Percentiles rank a stretch among this genome's conserved stretches.
phyloP scores from a whole-genome alignment of 2,797 vertebrate species.

The Pipistrellus nathusii region DNA sequence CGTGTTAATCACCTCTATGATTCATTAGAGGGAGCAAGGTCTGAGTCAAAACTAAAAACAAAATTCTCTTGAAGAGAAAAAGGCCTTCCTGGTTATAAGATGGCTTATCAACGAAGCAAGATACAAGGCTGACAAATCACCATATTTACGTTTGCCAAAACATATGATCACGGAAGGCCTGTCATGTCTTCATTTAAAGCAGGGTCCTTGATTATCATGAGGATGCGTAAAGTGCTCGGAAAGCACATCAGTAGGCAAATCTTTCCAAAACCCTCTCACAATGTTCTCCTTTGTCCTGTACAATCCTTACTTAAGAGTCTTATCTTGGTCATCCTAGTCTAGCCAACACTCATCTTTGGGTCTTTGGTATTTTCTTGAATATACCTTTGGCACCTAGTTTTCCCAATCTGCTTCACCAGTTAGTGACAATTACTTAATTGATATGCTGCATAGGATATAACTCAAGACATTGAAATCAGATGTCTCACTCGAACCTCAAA shows the following conservation, averaged over 20 bases:
- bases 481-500: constrained; percentile 81
- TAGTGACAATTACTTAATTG: constrained; percentile 71
- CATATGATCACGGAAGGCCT: background rate
- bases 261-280: constrained; percentile 56
- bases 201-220: background rate
- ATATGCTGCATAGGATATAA: constrained; percentile 70
- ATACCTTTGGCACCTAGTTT: constrained; percentile 87
- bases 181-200: background rate
- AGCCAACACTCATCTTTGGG: constrained; percentile 85
- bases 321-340: constrained; percentile 66
- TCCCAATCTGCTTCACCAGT: constrained; percentile 64
- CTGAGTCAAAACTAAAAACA: constrained; percentile 47
- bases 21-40: constrained; percentile 22
- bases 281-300: constrained; percentile 69
- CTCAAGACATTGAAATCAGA: constrained; percentile 73
- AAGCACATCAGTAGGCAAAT: background rate
- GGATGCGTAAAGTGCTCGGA: constrained; percentile 24
- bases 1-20: constrained; percentile 9
- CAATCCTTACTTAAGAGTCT: constrained; percentile 75
- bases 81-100: constrained; percentile 26
- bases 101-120: background rate
- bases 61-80: constrained; percentile 44
- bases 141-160: constrained; percentile 18
- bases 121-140: constrained; percentile 10
- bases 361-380: constrained; percentile 85